phyloP scores from a whole-genome alignment of 2,113 vertebrate species.

The Amblyopsis rosae region DNA sequence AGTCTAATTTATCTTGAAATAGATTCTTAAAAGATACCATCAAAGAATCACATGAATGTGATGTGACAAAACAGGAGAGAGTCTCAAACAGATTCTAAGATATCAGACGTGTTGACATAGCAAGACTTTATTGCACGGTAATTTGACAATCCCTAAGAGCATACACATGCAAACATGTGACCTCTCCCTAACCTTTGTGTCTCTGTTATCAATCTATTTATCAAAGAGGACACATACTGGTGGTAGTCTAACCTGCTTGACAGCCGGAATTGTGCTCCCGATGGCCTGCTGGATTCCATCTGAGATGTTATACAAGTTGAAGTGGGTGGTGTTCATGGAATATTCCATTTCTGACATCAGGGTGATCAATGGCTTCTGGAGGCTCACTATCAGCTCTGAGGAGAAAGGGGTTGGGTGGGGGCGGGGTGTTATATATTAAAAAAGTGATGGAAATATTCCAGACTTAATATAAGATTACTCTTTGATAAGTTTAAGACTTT shows the following conservation, averaged over 20 bases:
- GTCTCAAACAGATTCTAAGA: too few relatives aligned
- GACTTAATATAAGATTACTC: too few relatives aligned
- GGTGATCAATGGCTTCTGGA: constrained; percentile 54
- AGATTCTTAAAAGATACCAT: too few relatives aligned
- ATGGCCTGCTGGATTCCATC: constrained; percentile 48
- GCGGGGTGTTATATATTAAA: too few relatives aligned
- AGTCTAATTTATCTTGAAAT: too few relatives aligned
- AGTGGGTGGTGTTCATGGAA: constrained; percentile 44
- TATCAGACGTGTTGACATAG: too few relatives aligned
- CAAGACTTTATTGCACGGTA: too few relatives aligned
- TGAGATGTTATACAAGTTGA: constrained; percentile 38
- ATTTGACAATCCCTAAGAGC: too few relatives aligned
- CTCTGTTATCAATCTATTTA: neutral
- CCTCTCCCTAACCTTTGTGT: neutral
- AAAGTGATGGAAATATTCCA: too few relatives aligned
- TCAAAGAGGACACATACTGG: neutral
- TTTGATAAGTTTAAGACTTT: too few relatives aligned
- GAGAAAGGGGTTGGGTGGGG: neutral
- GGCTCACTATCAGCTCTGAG: constrained; percentile 57
- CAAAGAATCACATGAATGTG: too few relatives aligned
- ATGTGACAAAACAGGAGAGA: neutral
- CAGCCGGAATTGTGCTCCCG: constrained; percentile 44
- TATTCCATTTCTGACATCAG: constrained; percentile 46
- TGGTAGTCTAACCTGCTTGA: constrained; percentile 61
- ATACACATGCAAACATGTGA: too few relatives aligned